Percentiles rank a stretch among this genome's conserved stretches.
phyloP scores from a whole-genome alignment of 2,113 vertebrate species.

The Muscicapa adusta region DNA sequence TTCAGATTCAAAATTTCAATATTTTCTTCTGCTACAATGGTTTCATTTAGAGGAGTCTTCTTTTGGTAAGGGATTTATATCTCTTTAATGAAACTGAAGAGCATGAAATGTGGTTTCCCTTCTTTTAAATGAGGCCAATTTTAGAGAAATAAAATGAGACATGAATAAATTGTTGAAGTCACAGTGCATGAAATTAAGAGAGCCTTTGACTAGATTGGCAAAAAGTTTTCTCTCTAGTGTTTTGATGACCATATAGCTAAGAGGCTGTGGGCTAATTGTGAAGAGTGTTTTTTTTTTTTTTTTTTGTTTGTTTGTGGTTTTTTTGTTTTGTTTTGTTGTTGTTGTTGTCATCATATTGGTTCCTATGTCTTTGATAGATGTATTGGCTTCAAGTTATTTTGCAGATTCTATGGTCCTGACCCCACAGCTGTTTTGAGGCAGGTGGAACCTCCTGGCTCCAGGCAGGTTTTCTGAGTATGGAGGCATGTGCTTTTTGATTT shows the following conservation, averaged over 20 bases:
- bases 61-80: constrained; percentile 72
- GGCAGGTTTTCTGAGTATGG: background rate
- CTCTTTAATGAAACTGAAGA: constrained; percentile 80
- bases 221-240: constrained; percentile 45
- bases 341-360: background rate
- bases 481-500: background rate
- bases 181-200: constrained; percentile 83
- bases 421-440: background rate
- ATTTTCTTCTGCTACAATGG: constrained; percentile 71
- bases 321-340: background rate
- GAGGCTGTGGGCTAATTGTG: constrained; percentile 34
- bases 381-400: constrained; percentile 9
- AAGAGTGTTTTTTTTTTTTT: background rate
- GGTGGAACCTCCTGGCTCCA: background rate
- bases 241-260: constrained; percentile 60
- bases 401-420: background rate
- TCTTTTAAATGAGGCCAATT: constrained; percentile 78
- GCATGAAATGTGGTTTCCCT: constrained; percentile 80
- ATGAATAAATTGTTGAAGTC: constrained; percentile 77
- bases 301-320: background rate
- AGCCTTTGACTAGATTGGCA: constrained; percentile 61
- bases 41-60: constrained; percentile 74
- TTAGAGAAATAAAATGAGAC: constrained; percentile 79
- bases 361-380: constrained; percentile 29
- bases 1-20: constrained; percentile 70